Evolutionary conservation across 2,797 vertebrate genomes (phyloP).

Genomic region (Synaphobranchus kaupii): DNA sequence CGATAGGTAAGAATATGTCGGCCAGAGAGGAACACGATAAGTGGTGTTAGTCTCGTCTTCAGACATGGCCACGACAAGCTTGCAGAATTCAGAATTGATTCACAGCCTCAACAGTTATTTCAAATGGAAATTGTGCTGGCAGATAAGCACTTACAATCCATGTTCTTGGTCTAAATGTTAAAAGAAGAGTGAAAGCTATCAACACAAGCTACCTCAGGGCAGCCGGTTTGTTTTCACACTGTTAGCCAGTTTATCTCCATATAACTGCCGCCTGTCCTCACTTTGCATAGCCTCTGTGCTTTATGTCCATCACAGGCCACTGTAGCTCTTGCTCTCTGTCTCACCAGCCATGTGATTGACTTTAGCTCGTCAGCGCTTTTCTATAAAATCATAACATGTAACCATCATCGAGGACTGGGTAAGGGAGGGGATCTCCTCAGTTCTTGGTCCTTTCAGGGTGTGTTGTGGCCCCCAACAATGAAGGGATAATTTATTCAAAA

Average conservation of each 20-base stretch:
- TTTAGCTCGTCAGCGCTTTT: background rate
- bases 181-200: background rate
- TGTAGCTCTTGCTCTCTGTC: background rate
- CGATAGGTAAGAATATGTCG: background rate
- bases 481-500: slow-evolving; percentile 17
- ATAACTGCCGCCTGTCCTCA: background rate
- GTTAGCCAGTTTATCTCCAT: background rate
- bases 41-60: too few relatives aligned
- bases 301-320: background rate
- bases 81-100: background rate
- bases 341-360: background rate
- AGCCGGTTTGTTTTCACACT: background rate
- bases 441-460: background rate
- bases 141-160: background rate
- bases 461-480: background rate
- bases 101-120: background rate
- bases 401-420: background rate
- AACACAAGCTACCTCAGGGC: background rate
- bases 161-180: background rate
- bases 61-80: too few relatives aligned
- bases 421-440: background rate
- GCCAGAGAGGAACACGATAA: background rate
- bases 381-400: slow-evolving; percentile 3
- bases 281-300: background rate
- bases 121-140: background rate